phyloP scores from a whole-genome alignment of 2,888 invertebrate genomes.

The Uloborus plumipes region DNA sequence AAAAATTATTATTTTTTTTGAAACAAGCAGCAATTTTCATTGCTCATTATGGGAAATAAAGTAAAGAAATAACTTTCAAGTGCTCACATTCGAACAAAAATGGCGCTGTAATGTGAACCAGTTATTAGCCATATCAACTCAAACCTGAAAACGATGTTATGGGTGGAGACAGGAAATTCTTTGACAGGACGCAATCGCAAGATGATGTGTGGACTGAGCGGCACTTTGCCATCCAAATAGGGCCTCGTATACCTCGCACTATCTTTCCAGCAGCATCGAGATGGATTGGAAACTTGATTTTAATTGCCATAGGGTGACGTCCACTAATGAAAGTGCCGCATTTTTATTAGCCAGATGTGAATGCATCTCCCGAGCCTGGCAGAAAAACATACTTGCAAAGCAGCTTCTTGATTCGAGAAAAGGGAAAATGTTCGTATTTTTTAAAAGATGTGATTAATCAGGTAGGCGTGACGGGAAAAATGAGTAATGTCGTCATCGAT shows the following conservation, averaged over 20 bases:
- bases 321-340: constrained; percentile 32
- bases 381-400: background rate
- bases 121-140: background rate
- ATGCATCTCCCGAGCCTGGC: background rate
- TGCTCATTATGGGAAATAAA: no score
- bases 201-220: constrained; percentile 38
- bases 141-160: constrained; percentile 9
- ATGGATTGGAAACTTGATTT: constrained; percentile 52
- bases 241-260: constrained; percentile 9
- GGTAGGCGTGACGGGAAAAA: constrained; percentile 59
- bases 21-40: no score
- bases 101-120: no score
- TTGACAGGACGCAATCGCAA: constrained; percentile 32
- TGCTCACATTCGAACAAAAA: no score
- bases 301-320: constrained; percentile 51
- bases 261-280: constrained; percentile 4
- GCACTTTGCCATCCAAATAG: background rate
- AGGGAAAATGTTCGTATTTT: constrained; percentile 41
- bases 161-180: constrained; percentile 55
- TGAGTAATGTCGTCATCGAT: constrained; percentile 64
- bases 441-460: constrained; percentile 62
- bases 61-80: no score
- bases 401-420: no score
- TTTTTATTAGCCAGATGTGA: background rate
- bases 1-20: no score